phyloP scores from a whole-genome alignment of 2,113 vertebrate species.

The Silurus meridionalis region DNA sequence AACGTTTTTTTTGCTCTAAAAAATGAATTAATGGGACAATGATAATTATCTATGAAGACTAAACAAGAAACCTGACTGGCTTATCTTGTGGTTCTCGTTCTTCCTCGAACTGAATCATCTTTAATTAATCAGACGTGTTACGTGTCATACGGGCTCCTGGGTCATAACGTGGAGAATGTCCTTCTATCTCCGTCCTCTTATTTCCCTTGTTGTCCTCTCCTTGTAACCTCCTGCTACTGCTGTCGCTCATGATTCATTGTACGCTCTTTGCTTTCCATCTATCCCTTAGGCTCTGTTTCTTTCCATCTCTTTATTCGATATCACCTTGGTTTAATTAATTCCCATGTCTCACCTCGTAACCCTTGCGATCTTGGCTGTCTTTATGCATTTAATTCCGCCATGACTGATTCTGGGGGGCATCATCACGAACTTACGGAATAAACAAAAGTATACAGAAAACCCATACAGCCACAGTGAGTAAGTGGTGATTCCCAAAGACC shows the following conservation, averaged over 20 bases:
- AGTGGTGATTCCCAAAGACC: constrained; percentile 30
- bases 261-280: neutral
- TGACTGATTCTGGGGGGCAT: constrained; percentile 4
- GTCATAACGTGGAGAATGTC: neutral
- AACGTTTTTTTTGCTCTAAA: neutral
- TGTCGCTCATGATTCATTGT: neutral
- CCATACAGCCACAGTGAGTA: constrained; percentile 3
- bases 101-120: neutral
- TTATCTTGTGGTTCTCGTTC: neutral
- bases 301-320: constrained; percentile 11
- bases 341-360: constrained; percentile 21
- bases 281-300: neutral
- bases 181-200: neutral
- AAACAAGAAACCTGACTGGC: neutral
- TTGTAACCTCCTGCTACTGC: neutral
- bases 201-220: constrained; percentile 12
- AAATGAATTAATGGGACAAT: neutral
- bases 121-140: constrained; percentile 23
- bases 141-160: neutral
- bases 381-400: constrained; percentile 14
- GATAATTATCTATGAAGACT: neutral
- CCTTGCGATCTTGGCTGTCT: neutral
- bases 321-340: constrained; percentile 37
- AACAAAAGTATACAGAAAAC: constrained; percentile 14
- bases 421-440: constrained; percentile 24